A percentile compares a stretch with the other conserved stretches of the same genome.
Conservation (phyloP, 2,888 invertebrate species). For the Heteropelma amictum region DNA sequence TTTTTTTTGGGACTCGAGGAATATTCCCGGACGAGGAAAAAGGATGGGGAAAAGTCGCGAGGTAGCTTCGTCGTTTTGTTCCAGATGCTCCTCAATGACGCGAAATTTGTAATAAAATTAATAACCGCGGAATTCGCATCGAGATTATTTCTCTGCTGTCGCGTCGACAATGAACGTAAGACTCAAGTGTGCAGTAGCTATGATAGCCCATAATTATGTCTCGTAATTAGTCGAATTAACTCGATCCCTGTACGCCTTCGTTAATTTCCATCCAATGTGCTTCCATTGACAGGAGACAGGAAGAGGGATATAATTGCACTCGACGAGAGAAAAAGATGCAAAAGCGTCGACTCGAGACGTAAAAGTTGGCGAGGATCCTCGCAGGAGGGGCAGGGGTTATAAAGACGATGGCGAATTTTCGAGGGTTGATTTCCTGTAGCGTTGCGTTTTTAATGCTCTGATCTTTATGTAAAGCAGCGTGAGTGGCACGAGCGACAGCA, state of each 20-base stretch:
- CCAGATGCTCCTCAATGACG: too few relatives aligned
- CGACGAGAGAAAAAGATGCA: conserved; percentile 23
- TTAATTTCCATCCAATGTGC: neutral
- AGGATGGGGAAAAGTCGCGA: too few relatives aligned
- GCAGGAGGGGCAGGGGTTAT: conserved; percentile 4
- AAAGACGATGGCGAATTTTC: conserved; percentile 41
- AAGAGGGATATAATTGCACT: conserved; percentile 25
- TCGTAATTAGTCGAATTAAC: neutral
- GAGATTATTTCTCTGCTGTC: too few relatives aligned
- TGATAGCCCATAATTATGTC: too few relatives aligned
- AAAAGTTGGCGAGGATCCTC: conserved; percentile 18
- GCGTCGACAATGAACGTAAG: too few relatives aligned
- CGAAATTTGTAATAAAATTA: too few relatives aligned
- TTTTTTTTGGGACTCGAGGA: too few relatives aligned
- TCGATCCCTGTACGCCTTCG: neutral
- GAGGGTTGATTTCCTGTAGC: conserved; percentile 72
- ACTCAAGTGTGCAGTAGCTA: too few relatives aligned
- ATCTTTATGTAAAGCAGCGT: conserved; percentile 78
- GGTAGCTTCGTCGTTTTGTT: too few relatives aligned
- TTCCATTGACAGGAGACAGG: neutral
- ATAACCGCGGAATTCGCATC: too few relatives aligned
- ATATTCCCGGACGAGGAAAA: too few relatives aligned
- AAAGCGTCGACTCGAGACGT: conserved; percentile 19
- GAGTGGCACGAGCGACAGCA: conserved; percentile 63
- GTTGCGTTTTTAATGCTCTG: conserved; percentile 77